Percentiles rank a stretch among this genome's conserved stretches.
Evolutionary conservation across 1,140 invertebrate genomes (phyloP).

Genomic region (Drosophila truncata): DNA sequence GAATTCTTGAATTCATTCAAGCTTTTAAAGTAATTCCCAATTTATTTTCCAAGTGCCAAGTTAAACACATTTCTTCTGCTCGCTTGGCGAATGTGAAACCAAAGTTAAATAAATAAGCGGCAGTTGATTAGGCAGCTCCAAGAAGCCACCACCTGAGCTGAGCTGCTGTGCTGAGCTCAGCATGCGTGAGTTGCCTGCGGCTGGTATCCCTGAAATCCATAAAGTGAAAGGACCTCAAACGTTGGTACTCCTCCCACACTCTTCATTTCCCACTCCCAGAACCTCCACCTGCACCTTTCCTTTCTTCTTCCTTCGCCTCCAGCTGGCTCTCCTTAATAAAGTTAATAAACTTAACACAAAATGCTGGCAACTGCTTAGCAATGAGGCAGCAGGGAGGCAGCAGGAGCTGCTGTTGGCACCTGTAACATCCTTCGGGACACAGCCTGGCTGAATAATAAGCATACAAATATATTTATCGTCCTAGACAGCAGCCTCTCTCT

Average conservation of each 20-base stretch:
- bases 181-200: constrained; percentile 59
- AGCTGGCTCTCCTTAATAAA: constrained; percentile 63
- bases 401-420: constrained; percentile 59
- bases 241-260: not conserved
- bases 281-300: too few species aligned
- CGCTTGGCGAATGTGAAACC: constrained; percentile 67
- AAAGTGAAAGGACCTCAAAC: not conserved
- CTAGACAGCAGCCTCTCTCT: constrained; percentile 28
- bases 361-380: constrained; percentile 60
- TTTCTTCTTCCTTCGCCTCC: not conserved
- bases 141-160: constrained; percentile 10
- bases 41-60: not conserved
- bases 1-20: too few species aligned
- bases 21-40: not conserved
- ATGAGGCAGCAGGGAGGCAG: not conserved
- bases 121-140: constrained; percentile 70
- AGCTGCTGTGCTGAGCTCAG: constrained; percentile 38
- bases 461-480: constrained; percentile 63
- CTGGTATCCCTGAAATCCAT: constrained; percentile 13
- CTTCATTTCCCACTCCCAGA: not conserved
- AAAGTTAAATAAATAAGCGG: constrained; percentile 80
- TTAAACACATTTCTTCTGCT: constrained; percentile 49
- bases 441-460: constrained; percentile 66
- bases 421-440: constrained; percentile 57
- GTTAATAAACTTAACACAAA: constrained; percentile 67